phyloP scores from a whole-genome alignment of 2,797 vertebrate species.

The Acrocephalus scirpaceus region DNA sequence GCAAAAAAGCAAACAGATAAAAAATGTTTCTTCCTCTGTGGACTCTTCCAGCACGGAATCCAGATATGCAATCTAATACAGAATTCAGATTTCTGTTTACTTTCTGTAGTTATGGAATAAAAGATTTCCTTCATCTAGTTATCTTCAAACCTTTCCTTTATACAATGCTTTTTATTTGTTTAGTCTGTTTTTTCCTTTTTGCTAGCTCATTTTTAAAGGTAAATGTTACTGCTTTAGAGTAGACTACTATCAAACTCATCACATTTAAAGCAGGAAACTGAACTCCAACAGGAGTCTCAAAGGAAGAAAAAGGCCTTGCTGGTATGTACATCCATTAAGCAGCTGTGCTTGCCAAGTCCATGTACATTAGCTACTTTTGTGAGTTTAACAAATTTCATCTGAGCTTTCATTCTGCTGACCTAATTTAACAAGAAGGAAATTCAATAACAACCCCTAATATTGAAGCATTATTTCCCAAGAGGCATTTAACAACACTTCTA shows the following conservation, averaged over 20 bases:
- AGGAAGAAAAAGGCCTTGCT: neutral
- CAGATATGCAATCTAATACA: neutral
- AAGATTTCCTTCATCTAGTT: neutral
- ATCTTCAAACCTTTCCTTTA: neutral
- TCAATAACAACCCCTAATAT: slow-evolving; percentile 60
- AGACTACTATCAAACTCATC: neutral
- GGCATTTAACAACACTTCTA: slow-evolving; percentile 37
- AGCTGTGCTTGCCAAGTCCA: slow-evolving; percentile 13
- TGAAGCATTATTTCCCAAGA: slow-evolving; percentile 62
- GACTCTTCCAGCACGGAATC: neutral
- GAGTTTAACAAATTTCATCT: slow-evolving; percentile 59
- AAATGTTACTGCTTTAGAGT: neutral
- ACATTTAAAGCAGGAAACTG: neutral
- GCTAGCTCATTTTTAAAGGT: neutral
- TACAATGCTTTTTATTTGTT: neutral
- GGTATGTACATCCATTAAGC: neutral
- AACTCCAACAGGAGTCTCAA: neutral
- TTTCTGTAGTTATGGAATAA: neutral
- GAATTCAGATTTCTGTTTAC: neutral
- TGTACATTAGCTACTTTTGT: slow-evolving; percentile 54
- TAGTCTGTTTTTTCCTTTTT: neutral
- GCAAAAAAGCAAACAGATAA: neutral
- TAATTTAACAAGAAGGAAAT: slow-evolving; percentile 68
- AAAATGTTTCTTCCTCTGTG: neutral
- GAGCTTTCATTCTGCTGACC: slow-evolving; percentile 54